phyloP scores from a whole-genome alignment of 2,797 vertebrate species.

The Bryconaethiops microstoma region DNA sequence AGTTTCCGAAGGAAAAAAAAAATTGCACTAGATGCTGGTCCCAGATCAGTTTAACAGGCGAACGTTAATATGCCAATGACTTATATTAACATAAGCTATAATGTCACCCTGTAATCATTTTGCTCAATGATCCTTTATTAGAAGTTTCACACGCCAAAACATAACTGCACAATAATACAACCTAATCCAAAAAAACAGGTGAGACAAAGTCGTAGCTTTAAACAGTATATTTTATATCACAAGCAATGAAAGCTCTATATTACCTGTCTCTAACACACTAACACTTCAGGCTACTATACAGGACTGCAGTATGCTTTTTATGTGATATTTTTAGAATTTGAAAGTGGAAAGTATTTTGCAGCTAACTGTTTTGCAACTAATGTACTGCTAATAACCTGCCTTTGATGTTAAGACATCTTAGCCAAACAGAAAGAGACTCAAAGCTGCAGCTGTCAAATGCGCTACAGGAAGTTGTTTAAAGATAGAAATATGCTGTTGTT shows the following conservation, averaged over 20 bases:
- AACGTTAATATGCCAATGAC: not conserved
- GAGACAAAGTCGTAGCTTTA: not conserved
- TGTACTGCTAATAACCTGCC: not conserved
- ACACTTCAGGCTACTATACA: not conserved
- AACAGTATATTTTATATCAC: too few relatives aligned
- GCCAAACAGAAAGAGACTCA: not conserved
- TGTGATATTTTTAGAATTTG: not conserved
- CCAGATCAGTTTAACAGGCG: not conserved
- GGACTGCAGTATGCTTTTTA: not conserved
- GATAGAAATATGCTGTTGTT: too few relatives aligned
- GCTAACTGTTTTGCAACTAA: not conserved
- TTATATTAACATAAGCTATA: conserved; percentile 4
- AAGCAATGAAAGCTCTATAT: not conserved
- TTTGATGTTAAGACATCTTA: not conserved
- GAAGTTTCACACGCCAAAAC: not conserved
- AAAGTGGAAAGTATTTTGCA: not conserved
- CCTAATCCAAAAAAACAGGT: not conserved
- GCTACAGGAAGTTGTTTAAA: not conserved
- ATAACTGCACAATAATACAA: not conserved
- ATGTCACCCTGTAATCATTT: not conserved
- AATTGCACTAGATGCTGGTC: not conserved
- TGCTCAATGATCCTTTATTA: not conserved
- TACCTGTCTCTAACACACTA: not conserved
- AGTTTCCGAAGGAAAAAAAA: not conserved
- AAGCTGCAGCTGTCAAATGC: not conserved